phyloP scores from a whole-genome alignment of 2,797 vertebrate species.

The Squalus acanthias region DNA sequence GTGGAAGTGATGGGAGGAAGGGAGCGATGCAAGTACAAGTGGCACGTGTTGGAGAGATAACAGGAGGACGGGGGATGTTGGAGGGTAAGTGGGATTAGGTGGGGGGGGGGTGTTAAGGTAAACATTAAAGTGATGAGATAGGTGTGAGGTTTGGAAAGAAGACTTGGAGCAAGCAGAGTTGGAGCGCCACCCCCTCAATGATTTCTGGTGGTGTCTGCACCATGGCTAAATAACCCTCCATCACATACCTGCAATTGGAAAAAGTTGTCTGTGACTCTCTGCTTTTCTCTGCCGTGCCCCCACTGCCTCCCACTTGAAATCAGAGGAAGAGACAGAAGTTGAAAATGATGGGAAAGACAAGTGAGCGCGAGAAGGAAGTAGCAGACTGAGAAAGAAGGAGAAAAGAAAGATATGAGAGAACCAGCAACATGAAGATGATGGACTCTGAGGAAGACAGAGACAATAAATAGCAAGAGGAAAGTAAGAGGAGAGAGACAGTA shows the following conservation, averaged over 20 bases:
- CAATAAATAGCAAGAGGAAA: no score
- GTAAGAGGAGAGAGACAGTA: background rate
- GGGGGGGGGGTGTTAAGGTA: no score
- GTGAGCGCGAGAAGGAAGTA: background rate
- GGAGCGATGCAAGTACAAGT: background rate
- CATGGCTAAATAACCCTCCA: background rate
- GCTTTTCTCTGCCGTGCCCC: background rate
- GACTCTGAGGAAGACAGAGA: background rate
- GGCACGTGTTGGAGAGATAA: background rate
- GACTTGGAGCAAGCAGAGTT: background rate
- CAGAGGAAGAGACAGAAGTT: background rate
- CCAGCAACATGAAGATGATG: background rate
- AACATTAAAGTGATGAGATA: background rate
- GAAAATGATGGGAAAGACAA: background rate
- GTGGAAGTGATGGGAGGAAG: background rate
- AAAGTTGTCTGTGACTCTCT: background rate
- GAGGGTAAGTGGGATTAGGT: background rate
- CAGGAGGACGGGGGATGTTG: no score
- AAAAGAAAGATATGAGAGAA: background rate
- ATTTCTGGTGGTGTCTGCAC: background rate
- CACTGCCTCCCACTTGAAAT: background rate
- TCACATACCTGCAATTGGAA: background rate
- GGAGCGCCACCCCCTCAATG: background rate
- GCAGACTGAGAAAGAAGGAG: no score
- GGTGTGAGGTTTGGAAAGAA: background rate